Conservation (phyloP, 2,113 vertebrate species). For the Pardalotus punctatus region DNA sequence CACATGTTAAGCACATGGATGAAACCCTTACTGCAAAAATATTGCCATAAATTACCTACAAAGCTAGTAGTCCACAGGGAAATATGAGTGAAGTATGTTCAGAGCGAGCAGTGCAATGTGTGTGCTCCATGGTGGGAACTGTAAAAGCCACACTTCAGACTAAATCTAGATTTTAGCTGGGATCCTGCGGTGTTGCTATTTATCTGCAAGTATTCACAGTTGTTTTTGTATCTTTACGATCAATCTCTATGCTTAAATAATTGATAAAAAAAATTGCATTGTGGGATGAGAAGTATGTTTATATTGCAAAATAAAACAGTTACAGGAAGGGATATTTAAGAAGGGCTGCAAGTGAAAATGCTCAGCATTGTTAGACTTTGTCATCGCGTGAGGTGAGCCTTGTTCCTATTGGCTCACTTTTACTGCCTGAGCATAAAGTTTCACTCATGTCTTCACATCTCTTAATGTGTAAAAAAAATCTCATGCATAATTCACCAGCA, state of each 20-base stretch:
- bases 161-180: background rate
- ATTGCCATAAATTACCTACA: background rate
- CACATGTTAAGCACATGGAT: background rate
- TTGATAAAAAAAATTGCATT: background rate
- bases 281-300: background rate
- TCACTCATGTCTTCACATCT: background rate
- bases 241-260: background rate
- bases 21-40: background rate
- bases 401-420: background rate
- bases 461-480: background rate
- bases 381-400: fast-evolving
- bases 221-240: background rate
- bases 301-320: background rate
- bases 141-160: background rate
- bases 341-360: background rate
- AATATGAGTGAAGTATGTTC: background rate
- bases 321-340: background rate
- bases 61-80: background rate
- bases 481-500: background rate
- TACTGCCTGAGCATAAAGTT: background rate
- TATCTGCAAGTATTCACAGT: background rate
- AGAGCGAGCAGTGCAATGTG: background rate
- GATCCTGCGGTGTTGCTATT: background rate
- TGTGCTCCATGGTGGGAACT: background rate
- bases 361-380: background rate